phyloP scores from a whole-genome alignment of 2,113 vertebrate genomes.

The Catharus fuscescens region DNA sequence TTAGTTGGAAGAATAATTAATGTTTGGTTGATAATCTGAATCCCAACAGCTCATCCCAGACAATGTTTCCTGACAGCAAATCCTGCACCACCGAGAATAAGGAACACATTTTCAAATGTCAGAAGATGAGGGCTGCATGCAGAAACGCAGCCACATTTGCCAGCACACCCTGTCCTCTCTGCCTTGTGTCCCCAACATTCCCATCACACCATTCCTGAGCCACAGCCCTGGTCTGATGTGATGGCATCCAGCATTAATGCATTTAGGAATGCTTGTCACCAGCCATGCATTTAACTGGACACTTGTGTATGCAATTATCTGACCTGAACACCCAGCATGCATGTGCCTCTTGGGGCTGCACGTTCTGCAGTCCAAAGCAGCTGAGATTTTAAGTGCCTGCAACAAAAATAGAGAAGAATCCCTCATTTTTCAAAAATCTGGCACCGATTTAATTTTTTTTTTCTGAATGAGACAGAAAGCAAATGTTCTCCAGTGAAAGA shows the following conservation, averaged over 20 bases:
- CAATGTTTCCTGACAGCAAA: conserved; percentile 50
- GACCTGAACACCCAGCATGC: not conserved
- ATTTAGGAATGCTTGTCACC: not conserved
- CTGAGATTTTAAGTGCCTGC: not conserved
- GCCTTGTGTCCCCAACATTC: rapidly evolving
- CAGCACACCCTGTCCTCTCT: not conserved
- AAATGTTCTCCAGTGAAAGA: conserved; percentile 22
- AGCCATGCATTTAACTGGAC: not conserved
- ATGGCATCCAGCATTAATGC: rapidly evolving
- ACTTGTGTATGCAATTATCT: not conserved
- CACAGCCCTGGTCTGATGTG: rapidly evolving
- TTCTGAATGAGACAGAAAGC: not conserved
- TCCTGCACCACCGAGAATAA: not conserved
- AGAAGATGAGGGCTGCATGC: not conserved
- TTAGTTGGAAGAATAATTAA: conserved; percentile 63
- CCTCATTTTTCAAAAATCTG: not conserved
- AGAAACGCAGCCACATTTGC: not conserved
- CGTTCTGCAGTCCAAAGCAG: not conserved
- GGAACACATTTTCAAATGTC: conserved; percentile 30
- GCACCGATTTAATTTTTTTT: not conserved
- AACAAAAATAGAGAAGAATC: not conserved
- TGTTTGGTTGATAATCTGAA: conserved; percentile 38
- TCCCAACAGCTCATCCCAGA: conserved; percentile 64
- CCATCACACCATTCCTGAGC: not conserved
- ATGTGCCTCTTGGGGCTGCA: not conserved